Base-by-base conservation (phyloP, 2,888 invertebrate genomes). In the Phyllotreta cruciferae region DNA sequence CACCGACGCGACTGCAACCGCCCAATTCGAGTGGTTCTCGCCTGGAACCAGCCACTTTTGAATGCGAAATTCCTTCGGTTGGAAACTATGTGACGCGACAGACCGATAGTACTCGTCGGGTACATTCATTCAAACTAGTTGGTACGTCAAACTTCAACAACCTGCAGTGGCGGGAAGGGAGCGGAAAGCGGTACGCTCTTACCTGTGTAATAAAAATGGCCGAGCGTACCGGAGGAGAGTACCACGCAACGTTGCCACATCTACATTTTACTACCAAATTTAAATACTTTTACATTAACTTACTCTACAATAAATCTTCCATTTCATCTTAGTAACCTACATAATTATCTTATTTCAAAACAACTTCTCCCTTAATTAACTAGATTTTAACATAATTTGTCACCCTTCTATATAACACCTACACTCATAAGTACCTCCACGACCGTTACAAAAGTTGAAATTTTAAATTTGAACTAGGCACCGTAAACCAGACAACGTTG, bases 71-170 rank as follows among this genome's bases (percentile, higher is more conserved):
- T 49, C 49, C 10, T 49, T 49, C 5, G 49, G 35, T 49, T 49
- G 14, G 47, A 41, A 50, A 49, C 35, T 39, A 34, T 58, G 63
- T 67, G 62, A 67, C 70, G 66, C 70, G 66, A 60, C 68, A 64
- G 63, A 63, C 67, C 66, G 65, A 24, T 58, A 11, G 42, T 50
- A 58, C 58, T 49, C 49, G 39, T 6, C 66, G 55, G 24, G 63
- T 66, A 68, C 73, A 65, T 71, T 66, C 63, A 70, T 71, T 73
- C 71, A 67, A 68, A 71, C 73, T 74, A 70, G 71, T 66, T 69
- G 71, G 66, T 67, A 67, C 69, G 68, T 69, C 67, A 63, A 49
- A 70, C 66, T 71, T 61, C 66, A 69, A 62, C 71, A 71, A 73
- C 71, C 71, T 71, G 71, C 63, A 70, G 50, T 41, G 58, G 58